These are phyloP conservation scores for Trachemys scripta DNA, from an alignment of 2,113 vertebrate genomes.

Conservation along the genomic window DNA sequence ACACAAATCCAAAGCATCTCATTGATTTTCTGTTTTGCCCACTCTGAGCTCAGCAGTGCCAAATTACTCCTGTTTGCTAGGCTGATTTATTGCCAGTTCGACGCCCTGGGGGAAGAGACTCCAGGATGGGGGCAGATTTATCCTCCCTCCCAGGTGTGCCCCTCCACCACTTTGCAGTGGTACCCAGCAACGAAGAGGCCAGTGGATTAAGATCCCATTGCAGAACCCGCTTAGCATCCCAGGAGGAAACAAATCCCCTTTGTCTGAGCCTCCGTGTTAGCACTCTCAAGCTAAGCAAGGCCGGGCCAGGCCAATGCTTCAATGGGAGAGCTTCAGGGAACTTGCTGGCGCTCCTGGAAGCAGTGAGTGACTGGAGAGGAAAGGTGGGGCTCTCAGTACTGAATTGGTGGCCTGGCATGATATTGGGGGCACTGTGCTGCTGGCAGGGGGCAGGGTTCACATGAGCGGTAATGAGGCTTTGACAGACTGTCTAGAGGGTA, in stretches of 20 bases:
- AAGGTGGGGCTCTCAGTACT: background rate
- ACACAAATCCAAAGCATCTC: conserved; percentile 45
- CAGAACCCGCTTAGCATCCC: background rate
- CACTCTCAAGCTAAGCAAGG: fast-evolving
- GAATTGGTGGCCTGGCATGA: background rate
- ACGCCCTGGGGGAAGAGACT: background rate
- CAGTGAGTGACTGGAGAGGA: fast-evolving
- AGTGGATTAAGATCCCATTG: background rate
- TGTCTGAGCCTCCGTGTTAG: background rate
- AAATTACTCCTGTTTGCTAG: conserved; percentile 33
- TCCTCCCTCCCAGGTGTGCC: background rate
- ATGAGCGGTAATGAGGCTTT: background rate
- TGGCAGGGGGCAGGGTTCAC: background rate
- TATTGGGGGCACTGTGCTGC: background rate
- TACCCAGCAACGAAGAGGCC: background rate
- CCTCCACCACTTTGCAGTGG: background rate
- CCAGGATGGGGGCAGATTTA: background rate
- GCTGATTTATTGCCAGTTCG: conserved; percentile 39
- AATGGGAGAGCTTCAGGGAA: background rate
- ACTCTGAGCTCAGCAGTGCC: conserved; percentile 21
- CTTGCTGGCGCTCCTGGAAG: fast-evolving
- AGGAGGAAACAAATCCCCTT: background rate
- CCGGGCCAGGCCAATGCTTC: background rate
- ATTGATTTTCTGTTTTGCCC: conserved; percentile 61
- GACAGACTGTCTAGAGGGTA: background rate